phyloP scores from a whole-genome alignment of 1,140 invertebrate genomes.

The Diabrotica virgifera region DNA sequence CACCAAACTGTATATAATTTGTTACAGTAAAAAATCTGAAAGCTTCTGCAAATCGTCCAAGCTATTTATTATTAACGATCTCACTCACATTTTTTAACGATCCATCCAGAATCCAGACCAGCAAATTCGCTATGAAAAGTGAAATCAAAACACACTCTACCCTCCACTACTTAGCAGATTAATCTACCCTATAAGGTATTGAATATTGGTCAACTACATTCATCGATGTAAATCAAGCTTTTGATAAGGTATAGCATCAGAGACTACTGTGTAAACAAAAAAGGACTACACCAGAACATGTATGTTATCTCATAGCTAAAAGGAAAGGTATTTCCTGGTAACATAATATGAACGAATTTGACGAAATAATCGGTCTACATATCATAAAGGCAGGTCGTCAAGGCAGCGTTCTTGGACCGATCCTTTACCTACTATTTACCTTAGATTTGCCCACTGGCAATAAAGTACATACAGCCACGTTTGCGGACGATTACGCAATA shows the following conservation, averaged over 20 bases:
- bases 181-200: slow-evolving; percentile 37
- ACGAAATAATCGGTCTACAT: too few relatives aligned
- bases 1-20: too few relatives aligned
- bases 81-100: neutral
- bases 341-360: too few relatives aligned
- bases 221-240: too few relatives aligned
- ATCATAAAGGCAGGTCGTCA: too few relatives aligned
- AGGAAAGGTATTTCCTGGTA: neutral
- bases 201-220: slow-evolving; percentile 44
- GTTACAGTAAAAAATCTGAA: too few relatives aligned
- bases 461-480: too few relatives aligned
- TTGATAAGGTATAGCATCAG: slow-evolving; percentile 42
- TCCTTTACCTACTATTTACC: too few relatives aligned
- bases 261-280: slow-evolving; percentile 25
- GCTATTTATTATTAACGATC: neutral
- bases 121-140: neutral
- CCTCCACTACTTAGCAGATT: slow-evolving; percentile 35
- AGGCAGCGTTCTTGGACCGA: too few relatives aligned
- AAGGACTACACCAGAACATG: slow-evolving; percentile 4
- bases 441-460: too few relatives aligned
- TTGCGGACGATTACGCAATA: too few relatives aligned
- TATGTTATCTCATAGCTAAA: slow-evolving; percentile 9
- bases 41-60: too few relatives aligned
- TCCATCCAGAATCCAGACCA: neutral
- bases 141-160: slow-evolving; percentile 2